Evolutionary conservation across 2,797 vertebrate genomes (phyloP), one percentile per base, ranked within the genome.

Genomic region (Megaceryle alcyon): DNA sequence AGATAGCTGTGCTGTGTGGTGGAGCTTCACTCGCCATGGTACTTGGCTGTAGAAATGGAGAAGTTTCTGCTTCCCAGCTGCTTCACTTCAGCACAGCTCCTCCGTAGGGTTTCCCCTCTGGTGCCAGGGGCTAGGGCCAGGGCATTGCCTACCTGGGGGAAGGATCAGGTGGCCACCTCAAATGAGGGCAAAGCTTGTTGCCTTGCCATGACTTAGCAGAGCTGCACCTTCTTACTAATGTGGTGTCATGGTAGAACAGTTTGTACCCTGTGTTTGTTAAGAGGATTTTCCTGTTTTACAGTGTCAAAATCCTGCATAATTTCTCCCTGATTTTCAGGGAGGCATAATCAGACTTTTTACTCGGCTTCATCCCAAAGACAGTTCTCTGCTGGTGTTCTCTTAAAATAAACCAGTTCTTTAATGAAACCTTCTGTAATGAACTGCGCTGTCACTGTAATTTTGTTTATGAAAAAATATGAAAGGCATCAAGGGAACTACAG

Each of bases 401-500:
- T 95, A 78, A 84, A 97, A 94, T 97, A 86, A 96, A 92, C 82
- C 81, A 70, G 68, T 81, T 64, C 93, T 95, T 94, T 92, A 93
- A 96, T 88, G 96, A 96, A 88, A 97, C 75, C 92, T 72, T 53
- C 90, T 96, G 84, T 89, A 94, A 86, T 96, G 94, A 97, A 97
- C 92, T 91, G 59, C 72, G 28, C 84, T 96, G 83, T 87, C 79
- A 97, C 73, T 92, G 48, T 72, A 81, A 90, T 91, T 94, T 96
- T 76, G 12, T 90, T 93, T 97, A 93, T 96, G 93, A 96, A 95
- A 96, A 97, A 95, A 92, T 95, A 95, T 96, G 91, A 94, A 88
- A 92, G 90, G 73, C 75, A 93, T 95, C 88, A 94, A 80, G 96
- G 78, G 78, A 95, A 84, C 80, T 88, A 76, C 90, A 88, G 92